Conservation (phyloP, 2,888 invertebrate genomes). For the Melieria picta region DNA sequence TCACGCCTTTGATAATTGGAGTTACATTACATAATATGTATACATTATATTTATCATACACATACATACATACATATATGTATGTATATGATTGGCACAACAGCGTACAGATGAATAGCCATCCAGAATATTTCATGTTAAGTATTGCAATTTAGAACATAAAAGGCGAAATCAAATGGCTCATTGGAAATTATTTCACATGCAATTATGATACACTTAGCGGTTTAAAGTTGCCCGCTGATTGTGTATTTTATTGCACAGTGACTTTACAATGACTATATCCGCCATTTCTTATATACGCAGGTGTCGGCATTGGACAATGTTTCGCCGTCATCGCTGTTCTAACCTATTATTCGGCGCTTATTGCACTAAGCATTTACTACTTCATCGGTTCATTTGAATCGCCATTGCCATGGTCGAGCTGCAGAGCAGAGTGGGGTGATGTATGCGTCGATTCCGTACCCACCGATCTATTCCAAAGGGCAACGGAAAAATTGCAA, state of each 20-base stretch:
- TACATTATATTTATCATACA: background rate
- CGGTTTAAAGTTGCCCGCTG: background rate
- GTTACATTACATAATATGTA: background rate
- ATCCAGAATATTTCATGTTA: too few species aligned
- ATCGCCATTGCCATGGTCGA: slow-evolving; percentile 77
- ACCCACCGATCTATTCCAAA: slow-evolving; percentile 30
- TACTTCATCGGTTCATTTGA: slow-evolving; percentile 80
- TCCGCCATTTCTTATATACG: background rate
- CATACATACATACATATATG: background rate
- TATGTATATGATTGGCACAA: background rate
- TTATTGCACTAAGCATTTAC: slow-evolving; percentile 78
- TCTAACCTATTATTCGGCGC: slow-evolving; percentile 79
- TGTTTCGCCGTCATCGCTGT: slow-evolving; percentile 72
- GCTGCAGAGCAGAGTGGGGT: slow-evolving; percentile 68
- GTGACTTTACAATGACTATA: background rate
- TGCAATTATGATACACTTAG: too few species aligned
- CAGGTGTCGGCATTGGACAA: slow-evolving; percentile 77
- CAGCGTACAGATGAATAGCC: too few species aligned
- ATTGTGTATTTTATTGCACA: background rate
- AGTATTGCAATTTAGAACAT: too few species aligned
- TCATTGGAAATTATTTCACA: too few species aligned
- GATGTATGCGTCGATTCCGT: slow-evolving; percentile 66
- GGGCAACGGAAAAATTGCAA: slow-evolving; percentile 26
- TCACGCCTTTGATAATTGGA: background rate
- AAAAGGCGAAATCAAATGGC: too few species aligned